Evolutionary conservation across 2,888 invertebrate genomes (phyloP).

Genomic region (Ichneumoninae sp.): DNA sequence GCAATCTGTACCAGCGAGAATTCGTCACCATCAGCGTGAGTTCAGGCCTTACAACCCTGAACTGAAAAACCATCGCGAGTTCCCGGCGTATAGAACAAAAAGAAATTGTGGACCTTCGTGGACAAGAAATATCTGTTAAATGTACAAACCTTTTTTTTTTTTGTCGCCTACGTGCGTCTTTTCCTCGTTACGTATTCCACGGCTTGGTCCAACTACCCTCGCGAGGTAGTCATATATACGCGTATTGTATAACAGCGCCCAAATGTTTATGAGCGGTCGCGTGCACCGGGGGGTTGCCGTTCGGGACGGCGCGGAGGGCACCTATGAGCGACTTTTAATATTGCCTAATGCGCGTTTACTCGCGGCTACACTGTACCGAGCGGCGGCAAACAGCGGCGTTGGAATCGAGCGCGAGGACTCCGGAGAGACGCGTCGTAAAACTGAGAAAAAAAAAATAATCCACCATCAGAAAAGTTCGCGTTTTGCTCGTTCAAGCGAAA

Average conservation of each 20-base stretch:
- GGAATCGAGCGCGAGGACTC: constrained; percentile 53
- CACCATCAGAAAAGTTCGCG: constrained; percentile 63
- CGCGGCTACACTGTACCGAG: constrained; percentile 44
- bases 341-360: constrained; percentile 69
- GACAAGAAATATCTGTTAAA: no score
- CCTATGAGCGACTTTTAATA: constrained; percentile 68
- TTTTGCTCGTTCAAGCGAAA: constrained; percentile 63
- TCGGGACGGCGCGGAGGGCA: constrained; percentile 23
- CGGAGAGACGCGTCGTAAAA: constrained; percentile 48
- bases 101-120: no score
- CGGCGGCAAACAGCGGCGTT: constrained; percentile 34
- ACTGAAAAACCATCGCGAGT: no score
- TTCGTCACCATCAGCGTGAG: no score
- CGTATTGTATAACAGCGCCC: constrained; percentile 27
- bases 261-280: constrained; percentile 62
- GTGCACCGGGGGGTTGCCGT: constrained; percentile 33
- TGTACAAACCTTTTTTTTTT: no score
- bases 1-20: no score
- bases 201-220: constrained; percentile 42
- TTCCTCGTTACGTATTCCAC: constrained; percentile 57
- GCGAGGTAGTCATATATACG: constrained; percentile 13
- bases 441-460: not conserved
- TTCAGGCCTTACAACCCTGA: no score
- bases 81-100: no score
- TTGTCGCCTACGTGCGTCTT: constrained; percentile 37